These are phyloP conservation scores for Campylorhamphus procurvoides DNA, from an alignment of 2,113 vertebrate genomes.

Conservation along the genomic window DNA sequence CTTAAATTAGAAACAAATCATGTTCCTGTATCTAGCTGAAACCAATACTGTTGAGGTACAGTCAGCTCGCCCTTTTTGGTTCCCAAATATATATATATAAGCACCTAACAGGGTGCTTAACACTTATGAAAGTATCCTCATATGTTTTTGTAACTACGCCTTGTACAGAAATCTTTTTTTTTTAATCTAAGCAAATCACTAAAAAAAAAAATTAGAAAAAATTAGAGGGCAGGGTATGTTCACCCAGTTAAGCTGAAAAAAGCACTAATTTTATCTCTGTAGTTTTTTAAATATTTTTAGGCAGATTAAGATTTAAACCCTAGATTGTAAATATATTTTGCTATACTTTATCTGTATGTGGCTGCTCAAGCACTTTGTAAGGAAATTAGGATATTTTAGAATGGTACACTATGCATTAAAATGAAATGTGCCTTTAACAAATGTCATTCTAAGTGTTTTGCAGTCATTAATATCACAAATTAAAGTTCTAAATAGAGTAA, in stretches of 20 bases:
- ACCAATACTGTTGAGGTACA: constrained; percentile 78
- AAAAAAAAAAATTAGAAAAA: constrained; percentile 50
- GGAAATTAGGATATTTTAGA: constrained; percentile 83
- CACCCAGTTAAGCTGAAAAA: constrained; percentile 90
- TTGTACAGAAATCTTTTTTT: constrained; percentile 77
- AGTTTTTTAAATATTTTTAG: constrained; percentile 85
- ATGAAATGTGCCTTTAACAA: constrained; percentile 85
- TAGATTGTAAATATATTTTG: constrained; percentile 94
- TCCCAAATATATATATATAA: constrained; percentile 56
- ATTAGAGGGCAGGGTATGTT: constrained; percentile 83
- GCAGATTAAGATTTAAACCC: constrained; percentile 86
- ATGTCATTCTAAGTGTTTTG: constrained; percentile 82
- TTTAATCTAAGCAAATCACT: constrained; percentile 80
- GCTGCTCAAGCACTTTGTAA: constrained; percentile 90
- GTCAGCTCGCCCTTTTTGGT: constrained; percentile 70
- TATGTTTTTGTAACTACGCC: constrained; percentile 77
- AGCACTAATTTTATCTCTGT: constrained; percentile 95
- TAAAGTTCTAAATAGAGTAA: constrained; percentile 85
- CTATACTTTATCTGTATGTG: constrained; percentile 85
- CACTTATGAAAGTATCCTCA: constrained; percentile 65
- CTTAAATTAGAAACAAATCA: neutral
- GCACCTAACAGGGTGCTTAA: constrained; percentile 69
- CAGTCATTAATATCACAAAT: constrained; percentile 91
- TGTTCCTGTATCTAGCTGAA: constrained; percentile 54
- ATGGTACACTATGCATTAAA: constrained; percentile 91